These are phyloP conservation scores for Euplagia quadripunctaria DNA, from an alignment of 2,888 invertebrate species.

Conservation along the genomic window DNA sequence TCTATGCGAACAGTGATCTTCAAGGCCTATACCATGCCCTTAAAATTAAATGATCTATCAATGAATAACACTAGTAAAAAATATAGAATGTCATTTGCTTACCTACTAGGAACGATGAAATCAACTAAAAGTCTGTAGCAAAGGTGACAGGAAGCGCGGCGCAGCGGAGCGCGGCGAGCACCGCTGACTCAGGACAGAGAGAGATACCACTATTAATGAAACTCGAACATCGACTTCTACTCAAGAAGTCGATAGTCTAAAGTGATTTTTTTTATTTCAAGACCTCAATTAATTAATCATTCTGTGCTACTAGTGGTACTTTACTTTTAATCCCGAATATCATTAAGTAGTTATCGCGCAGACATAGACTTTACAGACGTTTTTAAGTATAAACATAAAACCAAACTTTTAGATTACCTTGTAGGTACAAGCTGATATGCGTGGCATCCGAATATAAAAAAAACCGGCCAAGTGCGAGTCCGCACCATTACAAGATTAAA, in stretches of 20 bases:
- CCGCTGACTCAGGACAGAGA: conserved; percentile 78
- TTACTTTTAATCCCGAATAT: too few species aligned
- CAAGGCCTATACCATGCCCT: too few species aligned
- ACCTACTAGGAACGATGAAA: conserved; percentile 77
- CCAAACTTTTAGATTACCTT: too few species aligned
- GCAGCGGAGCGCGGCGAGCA: conserved; percentile 77
- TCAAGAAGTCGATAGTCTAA: not conserved
- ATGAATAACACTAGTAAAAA: not conserved
- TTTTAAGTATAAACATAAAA: too few species aligned
- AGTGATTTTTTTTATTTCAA: not conserved
- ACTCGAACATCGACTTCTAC: conserved; percentile 56
- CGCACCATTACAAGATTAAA: too few species aligned
- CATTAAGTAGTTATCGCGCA: too few species aligned
- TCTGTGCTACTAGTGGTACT: too few species aligned
- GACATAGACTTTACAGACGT: too few species aligned
- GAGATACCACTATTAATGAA: conserved; percentile 57
- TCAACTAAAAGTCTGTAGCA: conserved; percentile 83
- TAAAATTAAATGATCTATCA: not conserved
- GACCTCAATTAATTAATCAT: too few species aligned
- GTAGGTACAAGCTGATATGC: too few species aligned
- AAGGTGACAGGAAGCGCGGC: conserved; percentile 84
- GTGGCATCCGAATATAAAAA: too few species aligned
- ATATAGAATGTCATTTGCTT: conserved; percentile 74
- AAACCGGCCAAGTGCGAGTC: too few species aligned
- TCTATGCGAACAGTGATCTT: not conserved